These are phyloP conservation scores for Terebella lapidaria DNA, from an alignment of 2,888 invertebrate species.

Conservation along the genomic window DNA sequence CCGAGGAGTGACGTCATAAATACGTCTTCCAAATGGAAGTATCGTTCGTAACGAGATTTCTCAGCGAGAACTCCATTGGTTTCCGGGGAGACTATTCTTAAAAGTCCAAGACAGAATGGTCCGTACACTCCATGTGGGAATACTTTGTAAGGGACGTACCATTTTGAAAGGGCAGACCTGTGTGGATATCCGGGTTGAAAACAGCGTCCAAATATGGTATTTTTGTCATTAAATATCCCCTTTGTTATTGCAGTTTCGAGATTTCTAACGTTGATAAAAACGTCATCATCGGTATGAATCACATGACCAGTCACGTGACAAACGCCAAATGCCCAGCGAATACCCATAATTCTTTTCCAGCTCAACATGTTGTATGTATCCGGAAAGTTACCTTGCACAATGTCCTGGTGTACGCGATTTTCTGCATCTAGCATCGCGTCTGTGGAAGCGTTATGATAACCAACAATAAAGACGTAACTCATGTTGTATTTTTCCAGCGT, in stretches of 20 bases:
- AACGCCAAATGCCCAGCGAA: slow-evolving; percentile 2
- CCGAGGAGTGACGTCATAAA: not conserved
- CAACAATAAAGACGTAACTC: not conserved
- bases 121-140: slow-evolving; percentile 7
- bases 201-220: slow-evolving; percentile 6
- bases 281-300: slow-evolving; percentile 41
- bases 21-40: slow-evolving; percentile 1
- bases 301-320: slow-evolving; percentile 14
- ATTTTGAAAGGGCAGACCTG: not conserved
- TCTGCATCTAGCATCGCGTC: not conserved
- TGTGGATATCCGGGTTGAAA: not conserved
- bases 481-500: not conserved
- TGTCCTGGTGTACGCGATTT: slow-evolving; percentile 1
- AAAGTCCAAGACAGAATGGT: slow-evolving; percentile 7
- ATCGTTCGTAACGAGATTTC: not conserved
- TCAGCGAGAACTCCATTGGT: not conserved
- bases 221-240: not conserved
- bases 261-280: slow-evolving; percentile 30
- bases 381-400: slow-evolving; percentile 1
- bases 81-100: not conserved
- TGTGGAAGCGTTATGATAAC: not conserved
- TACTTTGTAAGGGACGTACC: not conserved
- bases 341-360: slow-evolving; percentile 1
- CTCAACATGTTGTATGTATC: slow-evolving; percentile 10
- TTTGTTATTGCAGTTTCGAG: slow-evolving; percentile 4